A percentile compares a stretch with the other conserved stretches of the same genome.
Conservation (phyloP, 2,113 vertebrate species). For the Salvelinus sp. region DNA sequence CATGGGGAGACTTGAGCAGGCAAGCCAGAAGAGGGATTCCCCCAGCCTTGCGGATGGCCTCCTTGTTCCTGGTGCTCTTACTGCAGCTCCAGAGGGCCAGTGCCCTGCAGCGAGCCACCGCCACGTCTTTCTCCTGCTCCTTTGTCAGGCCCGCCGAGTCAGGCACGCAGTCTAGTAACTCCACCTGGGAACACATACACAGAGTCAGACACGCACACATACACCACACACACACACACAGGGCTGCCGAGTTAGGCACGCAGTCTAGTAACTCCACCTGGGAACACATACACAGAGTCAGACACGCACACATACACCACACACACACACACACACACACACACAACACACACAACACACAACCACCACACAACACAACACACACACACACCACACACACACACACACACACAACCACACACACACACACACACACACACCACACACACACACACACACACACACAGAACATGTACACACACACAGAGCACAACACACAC, state of each 20-base stretch:
- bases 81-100: slow-evolving; percentile 93
- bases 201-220: too few species aligned
- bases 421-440: too few species aligned
- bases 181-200: slow-evolving; percentile 68
- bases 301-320: too few species aligned
- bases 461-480: too few species aligned
- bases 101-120: slow-evolving; percentile 88
- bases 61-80: slow-evolving; percentile 85
- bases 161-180: slow-evolving; percentile 78
- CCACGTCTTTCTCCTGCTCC: slow-evolving; percentile 75
- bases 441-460: too few species aligned
- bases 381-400: too few species aligned
- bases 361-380: too few species aligned
- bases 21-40: slow-evolving; percentile 85
- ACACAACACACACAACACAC: too few species aligned
- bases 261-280: slow-evolving; percentile 85
- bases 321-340: too few species aligned
- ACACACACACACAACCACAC: too few species aligned
- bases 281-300: slow-evolving; percentile 1
- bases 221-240: too few species aligned
- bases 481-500: background rate
- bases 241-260: slow-evolving; percentile 46
- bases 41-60: slow-evolving; percentile 85
- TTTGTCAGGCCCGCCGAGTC: slow-evolving; percentile 47
- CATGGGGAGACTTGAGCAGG: slow-evolving; percentile 81